A percentile compares a stretch with the other conserved stretches of the same genome.
Evolutionary conservation across 1,140 invertebrate species (phyloP).

Genomic region (Alviniconcha marisindica): DNA sequence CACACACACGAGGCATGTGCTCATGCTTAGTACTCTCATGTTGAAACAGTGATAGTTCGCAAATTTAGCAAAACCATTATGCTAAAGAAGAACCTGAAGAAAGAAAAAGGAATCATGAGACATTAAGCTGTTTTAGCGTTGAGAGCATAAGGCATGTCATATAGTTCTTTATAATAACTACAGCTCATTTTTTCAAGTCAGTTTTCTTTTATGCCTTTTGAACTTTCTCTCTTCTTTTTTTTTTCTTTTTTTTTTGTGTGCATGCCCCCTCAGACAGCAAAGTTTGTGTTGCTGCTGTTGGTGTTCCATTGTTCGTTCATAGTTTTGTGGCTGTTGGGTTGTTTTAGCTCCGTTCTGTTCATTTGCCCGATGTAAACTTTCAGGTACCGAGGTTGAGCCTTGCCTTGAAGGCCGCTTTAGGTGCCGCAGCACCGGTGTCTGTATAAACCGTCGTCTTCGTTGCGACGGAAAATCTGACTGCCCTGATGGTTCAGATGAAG

Average conservation of each 20-base stretch:
- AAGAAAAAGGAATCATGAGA: no score
- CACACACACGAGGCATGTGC: no score
- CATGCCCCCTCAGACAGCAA: background rate
- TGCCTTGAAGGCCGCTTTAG: conserved; percentile 58
- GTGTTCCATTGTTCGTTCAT: background rate
- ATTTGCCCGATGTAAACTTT: background rate
- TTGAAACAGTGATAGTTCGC: no score
- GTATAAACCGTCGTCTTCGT: conserved; percentile 38
- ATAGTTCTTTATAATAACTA: no score
- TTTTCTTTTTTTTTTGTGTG: background rate
- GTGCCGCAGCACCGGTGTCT: conserved; percentile 47
- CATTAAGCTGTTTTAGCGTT: no score
- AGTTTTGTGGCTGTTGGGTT: background rate
- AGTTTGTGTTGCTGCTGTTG: background rate
- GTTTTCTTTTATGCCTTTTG: no score
- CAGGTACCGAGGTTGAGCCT: conserved; percentile 27
- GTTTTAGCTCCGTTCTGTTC: background rate
- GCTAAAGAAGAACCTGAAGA: no score
- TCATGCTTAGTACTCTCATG: no score
- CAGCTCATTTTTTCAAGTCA: no score
- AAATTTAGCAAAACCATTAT: no score
- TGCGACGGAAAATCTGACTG: conserved; percentile 52
- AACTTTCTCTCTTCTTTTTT: no score
- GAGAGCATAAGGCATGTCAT: no score
- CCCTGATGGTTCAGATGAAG: conserved; percentile 52